These are phyloP conservation scores for Tympanoctomys barrerae DNA, from an alignment of 2,797 vertebrate genomes.

Conservation along the genomic window DNA sequence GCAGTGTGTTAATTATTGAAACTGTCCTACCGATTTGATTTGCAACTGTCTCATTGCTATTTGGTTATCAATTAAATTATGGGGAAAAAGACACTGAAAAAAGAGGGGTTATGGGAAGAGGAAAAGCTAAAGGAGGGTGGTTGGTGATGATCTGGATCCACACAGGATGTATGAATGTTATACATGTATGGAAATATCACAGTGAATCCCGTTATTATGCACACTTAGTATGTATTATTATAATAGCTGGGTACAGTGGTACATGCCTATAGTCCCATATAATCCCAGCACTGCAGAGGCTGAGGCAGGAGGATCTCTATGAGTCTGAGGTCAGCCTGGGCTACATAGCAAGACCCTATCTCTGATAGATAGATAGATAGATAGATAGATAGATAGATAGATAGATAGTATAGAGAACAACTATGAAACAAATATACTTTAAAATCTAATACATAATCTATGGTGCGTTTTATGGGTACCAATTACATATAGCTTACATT, in stretches of 20 bases:
- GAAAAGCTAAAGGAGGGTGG: neutral
- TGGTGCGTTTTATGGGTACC: neutral
- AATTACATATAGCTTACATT: neutral
- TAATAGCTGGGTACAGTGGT: neutral
- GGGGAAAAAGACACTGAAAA: neutral
- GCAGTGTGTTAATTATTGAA: too few species aligned
- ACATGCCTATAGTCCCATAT: neutral
- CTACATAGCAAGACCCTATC: neutral
- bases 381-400: neutral
- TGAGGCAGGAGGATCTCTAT: neutral
- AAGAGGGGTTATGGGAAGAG: neutral
- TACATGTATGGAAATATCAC: neutral
- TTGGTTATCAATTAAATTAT: too few species aligned
- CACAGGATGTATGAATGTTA: neutral
- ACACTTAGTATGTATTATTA: neutral
- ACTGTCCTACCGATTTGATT: too few species aligned
- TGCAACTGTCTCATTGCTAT: too few species aligned
- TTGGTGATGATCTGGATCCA: too few species aligned
- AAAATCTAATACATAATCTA: neutral
- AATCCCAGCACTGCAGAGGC: neutral
- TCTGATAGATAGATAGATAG: neutral
- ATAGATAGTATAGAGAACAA: neutral
- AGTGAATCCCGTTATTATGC: neutral
- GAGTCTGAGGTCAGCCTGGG: neutral
- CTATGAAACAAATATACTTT: neutral